Conservation (phyloP, 2,797 vertebrate species). For the Australoheros facetus region DNA sequence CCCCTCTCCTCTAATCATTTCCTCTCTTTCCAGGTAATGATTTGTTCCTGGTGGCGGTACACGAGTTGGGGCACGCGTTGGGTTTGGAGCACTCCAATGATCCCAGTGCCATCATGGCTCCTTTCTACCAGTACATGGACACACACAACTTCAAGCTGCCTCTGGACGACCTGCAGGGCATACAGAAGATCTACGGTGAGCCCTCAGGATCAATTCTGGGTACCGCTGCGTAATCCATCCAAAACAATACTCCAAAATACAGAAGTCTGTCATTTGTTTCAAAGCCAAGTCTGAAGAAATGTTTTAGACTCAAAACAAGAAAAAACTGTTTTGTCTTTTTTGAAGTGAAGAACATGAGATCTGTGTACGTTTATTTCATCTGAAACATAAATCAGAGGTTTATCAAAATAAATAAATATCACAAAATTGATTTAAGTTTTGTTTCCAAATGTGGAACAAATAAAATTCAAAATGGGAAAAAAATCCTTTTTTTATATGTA, state of each 20-base stretch:
- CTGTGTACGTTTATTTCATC: not conserved
- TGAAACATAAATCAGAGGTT: too few relatives aligned
- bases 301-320: too few relatives aligned
- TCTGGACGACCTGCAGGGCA: constrained; percentile 95
- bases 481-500: not conserved
- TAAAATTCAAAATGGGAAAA: not conserved
- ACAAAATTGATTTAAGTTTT: not conserved
- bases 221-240: not conserved
- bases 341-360: not conserved
- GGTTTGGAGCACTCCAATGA: constrained; percentile 97
- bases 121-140: constrained; percentile 99
- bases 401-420: too few relatives aligned
- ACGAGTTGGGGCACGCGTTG: constrained; percentile 93
- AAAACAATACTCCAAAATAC: not conserved
- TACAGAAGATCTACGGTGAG: constrained; percentile 95
- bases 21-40: constrained; percentile 86
- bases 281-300: not conserved
- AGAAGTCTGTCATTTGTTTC: not conserved
- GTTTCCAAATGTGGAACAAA: not conserved
- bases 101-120: constrained; percentile 97
- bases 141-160: constrained; percentile 98
- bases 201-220: not conserved
- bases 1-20: not conserved
- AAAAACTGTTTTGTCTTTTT: accelerated
- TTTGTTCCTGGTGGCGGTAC: constrained; percentile 95